Evolutionary conservation across 2,888 invertebrate genomes (phyloP), one percentile per base, ranked within the genome.

Genomic region (Thereva nobilitata): DNA sequence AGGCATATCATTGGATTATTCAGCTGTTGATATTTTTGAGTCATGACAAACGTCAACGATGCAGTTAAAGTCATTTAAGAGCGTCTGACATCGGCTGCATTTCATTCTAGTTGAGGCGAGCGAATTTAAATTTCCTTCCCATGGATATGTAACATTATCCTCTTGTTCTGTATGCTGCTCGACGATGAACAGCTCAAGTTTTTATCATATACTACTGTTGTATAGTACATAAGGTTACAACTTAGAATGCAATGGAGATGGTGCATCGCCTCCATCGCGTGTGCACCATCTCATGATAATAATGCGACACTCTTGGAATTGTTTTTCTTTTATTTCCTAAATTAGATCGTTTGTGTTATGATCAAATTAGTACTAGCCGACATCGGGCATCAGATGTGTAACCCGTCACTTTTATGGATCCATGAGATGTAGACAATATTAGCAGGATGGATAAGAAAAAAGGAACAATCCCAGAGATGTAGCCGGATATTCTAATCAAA

Each of bases 401-500:
- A 45, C n/a, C 9, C 9, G 45, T 45, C 45, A 45, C 4, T 9
- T 45, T 45, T 2, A 45, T 45, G 5, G n/a, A 45, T 7, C 4
- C 8, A 45, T 5, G 23, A 23, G 23, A 23, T 23, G 23, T 23
- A 23, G 23, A 23, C 23, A 2, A 23, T 23, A 23, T 23, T 23
- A 47, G n/a, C 5, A n/a, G 23, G 5, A 37, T 35, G 47, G 45
- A 47, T 59, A 59, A 59, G 57, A 61, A 61, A 61, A 61, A 61
- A 37, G 61, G 61, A 37, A 47, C 10, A 64, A 40, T 64, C 47
- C 64, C 64, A 64, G 54, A 54, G 40, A 44, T 45, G 23, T 59
- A 57, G 56, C 67, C 67, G 67, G 67, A 67, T 54, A 67, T 64
- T 67, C 64, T 64, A 67, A 67, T 67, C 67, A 67, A 55, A 67